Evolutionary conservation across 1,140 invertebrate genomes (phyloP).

Genomic region (Ridgeia piscesae): DNA sequence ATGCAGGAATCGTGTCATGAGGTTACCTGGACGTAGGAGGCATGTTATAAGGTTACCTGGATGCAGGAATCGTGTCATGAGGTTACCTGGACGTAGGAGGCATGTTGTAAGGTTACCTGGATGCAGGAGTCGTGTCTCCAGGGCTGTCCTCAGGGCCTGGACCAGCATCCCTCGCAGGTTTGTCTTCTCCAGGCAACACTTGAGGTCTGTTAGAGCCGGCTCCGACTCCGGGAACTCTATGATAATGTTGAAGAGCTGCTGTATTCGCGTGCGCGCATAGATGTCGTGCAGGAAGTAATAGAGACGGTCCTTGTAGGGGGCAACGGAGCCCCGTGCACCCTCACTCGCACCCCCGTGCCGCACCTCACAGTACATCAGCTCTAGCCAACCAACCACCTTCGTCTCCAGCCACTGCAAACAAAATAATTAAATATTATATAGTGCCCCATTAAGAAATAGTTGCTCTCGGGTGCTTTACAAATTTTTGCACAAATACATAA

Average conservation of each 20-base stretch:
- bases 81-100: too few species aligned
- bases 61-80: conserved; percentile 50
- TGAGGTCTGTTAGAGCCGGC: conserved; percentile 87
- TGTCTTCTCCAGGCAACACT: conserved; percentile 79
- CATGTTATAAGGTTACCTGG: conserved; percentile 43
- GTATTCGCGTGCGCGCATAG: conserved; percentile 83
- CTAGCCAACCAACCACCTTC: conserved; percentile 80
- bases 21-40: too few species aligned
- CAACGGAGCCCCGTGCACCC: conserved; percentile 58
- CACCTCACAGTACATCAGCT: conserved; percentile 67
- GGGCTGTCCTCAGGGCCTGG: conserved; percentile 73
- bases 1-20: conserved; percentile 50
- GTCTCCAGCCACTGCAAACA: conserved; percentile 74
- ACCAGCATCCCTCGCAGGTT: conserved; percentile 78
- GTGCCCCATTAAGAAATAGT: too few species aligned
- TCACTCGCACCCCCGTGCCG: conserved; percentile 55
- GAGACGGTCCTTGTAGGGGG: conserved; percentile 62
- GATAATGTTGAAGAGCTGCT: conserved; percentile 93
- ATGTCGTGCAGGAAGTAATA: conserved; percentile 83
- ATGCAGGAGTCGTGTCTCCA: conserved; percentile 58
- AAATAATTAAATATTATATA: too few species aligned
- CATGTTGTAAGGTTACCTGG: conserved; percentile 43
- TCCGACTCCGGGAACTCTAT: conserved; percentile 96
- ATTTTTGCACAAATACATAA: too few species aligned
- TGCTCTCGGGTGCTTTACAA: too few species aligned